Evolutionary conservation across 2,888 invertebrate species (phyloP).

Genomic region (Phasia obesa): DNA sequence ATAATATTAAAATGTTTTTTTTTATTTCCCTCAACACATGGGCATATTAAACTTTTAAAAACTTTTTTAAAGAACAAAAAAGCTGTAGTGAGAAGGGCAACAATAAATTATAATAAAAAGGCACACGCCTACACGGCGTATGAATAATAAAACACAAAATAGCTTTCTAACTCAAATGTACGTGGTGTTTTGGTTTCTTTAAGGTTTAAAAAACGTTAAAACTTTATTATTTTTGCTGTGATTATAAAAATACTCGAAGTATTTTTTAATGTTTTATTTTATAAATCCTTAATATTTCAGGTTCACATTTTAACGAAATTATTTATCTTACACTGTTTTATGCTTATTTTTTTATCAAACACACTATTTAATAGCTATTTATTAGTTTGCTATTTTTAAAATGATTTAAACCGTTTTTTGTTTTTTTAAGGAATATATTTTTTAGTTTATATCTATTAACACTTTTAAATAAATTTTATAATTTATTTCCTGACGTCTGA

Average conservation of each 20-base stretch:
- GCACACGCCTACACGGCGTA: constrained; percentile 21
- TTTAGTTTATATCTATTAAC: constrained; percentile 4
- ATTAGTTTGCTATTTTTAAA: neutral
- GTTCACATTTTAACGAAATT: neutral
- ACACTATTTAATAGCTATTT: neutral
- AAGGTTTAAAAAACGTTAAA: neutral
- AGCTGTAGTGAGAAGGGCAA: neutral
- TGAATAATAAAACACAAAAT: constrained; percentile 29
- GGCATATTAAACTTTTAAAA: constrained; percentile 15
- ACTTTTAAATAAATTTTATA: constrained; percentile 17
- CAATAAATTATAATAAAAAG: no score
- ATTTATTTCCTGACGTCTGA: constrained; percentile 6
- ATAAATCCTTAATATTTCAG: no score
- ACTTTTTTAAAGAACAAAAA: neutral
- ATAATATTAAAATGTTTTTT: neutral
- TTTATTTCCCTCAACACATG: neutral
- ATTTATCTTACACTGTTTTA: neutral
- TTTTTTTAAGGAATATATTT: neutral
- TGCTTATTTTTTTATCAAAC: neutral
- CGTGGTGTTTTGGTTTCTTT: constrained; percentile 40
- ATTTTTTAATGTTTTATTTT: no score
- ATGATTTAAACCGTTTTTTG: neutral
- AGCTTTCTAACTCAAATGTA: constrained; percentile 38
- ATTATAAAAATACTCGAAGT: no score
- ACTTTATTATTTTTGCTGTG: neutral